Conservation (phyloP, 2,113 vertebrate genomes). For the Leptocoma aspasia region DNA sequence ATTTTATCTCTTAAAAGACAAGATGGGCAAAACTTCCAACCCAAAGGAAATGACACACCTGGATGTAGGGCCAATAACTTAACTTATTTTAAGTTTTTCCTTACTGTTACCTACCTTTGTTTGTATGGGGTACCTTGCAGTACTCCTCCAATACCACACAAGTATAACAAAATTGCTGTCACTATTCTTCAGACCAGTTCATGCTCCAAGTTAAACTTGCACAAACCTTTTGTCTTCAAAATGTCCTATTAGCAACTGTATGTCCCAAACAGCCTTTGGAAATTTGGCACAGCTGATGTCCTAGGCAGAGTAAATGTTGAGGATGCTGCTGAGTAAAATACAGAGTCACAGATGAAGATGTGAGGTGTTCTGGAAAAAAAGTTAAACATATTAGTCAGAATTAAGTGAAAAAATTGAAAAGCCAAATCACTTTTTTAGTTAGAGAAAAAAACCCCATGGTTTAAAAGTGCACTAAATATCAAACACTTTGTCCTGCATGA, state of each 20-base stretch:
- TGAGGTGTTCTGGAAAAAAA: background rate
- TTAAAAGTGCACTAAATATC: background rate
- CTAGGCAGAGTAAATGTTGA: background rate
- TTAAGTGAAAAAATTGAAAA: background rate
- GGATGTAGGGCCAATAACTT: background rate
- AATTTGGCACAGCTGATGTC: background rate
- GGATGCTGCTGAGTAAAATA: background rate
- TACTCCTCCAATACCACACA: background rate
- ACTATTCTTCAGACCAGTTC: background rate
- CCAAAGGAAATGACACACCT: constrained; percentile 2
- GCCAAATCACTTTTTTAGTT: background rate
- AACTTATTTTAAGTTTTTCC: background rate
- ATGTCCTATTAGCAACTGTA: background rate
- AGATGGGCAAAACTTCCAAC: background rate
- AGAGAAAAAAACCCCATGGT: background rate
- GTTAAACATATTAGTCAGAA: background rate
- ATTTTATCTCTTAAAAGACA: constrained; percentile 18
- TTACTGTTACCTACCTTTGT: background rate
- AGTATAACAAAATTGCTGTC: background rate
- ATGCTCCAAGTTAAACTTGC: background rate
- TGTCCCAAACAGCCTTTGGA: background rate
- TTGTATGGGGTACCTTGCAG: background rate
- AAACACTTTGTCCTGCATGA: background rate
- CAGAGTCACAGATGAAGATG: background rate
- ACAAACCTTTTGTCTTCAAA: background rate